A percentile compares a stretch with the other conserved stretches of the same genome.
These are phyloP conservation scores for Spatulosminthurus flaviceps DNA, from an alignment of 2,888 invertebrate species.

Conservation along the genomic window DNA sequence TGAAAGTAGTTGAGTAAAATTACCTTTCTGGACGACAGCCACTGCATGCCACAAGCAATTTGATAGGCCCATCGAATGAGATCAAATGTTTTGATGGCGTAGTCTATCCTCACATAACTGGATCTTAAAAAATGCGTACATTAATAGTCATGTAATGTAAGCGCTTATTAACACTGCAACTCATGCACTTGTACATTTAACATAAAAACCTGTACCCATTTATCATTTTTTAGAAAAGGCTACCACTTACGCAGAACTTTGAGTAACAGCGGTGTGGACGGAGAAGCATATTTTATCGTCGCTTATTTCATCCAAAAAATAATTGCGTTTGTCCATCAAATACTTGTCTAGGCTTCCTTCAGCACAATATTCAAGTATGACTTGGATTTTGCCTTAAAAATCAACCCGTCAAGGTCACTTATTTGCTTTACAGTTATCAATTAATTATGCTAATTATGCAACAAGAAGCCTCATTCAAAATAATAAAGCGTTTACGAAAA, in stretches of 20 bases:
- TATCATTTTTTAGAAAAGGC: background rate
- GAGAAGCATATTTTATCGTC: slow-evolving; percentile 2
- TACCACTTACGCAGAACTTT: slow-evolving; percentile 2
- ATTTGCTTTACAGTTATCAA: too few species aligned
- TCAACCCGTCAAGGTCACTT: background rate
- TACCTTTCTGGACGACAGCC: slow-evolving; percentile 1
- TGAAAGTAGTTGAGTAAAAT: background rate
- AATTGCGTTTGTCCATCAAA: slow-evolving; percentile 8
- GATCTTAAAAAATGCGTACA: background rate
- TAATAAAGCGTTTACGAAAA: background rate
- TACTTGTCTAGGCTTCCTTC: background rate
- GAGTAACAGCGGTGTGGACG: background rate
- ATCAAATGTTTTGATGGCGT: slow-evolving; percentile 33
- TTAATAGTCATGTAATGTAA: too few species aligned
- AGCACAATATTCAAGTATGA: slow-evolving; percentile 35
- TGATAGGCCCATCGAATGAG: slow-evolving; percentile 31
- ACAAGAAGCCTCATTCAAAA: background rate
- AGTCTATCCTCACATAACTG: slow-evolving; percentile 27
- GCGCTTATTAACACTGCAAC: too few species aligned
- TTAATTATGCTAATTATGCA: too few species aligned
- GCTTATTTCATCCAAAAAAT: slow-evolving; percentile 27
- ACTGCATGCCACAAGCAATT: slow-evolving; percentile 32
- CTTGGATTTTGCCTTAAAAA: slow-evolving; percentile 32
- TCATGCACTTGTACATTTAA: too few species aligned
- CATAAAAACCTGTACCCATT: background rate